Conservation (phyloP, 1,140 invertebrate genomes). For the Hylaeus volcanicus region DNA sequence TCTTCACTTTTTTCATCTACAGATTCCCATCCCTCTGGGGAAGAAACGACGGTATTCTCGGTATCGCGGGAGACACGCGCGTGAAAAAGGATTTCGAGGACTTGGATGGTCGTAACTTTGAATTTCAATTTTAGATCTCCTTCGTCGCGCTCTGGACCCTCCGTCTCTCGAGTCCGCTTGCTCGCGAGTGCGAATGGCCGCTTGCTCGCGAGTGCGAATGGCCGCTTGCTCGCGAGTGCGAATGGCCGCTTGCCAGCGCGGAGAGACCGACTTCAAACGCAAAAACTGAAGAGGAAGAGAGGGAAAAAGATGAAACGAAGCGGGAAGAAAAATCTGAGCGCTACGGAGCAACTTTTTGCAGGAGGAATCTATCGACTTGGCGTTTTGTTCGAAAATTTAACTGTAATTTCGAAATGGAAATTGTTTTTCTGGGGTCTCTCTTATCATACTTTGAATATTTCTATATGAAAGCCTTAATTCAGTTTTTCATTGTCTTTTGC, state of each 20-base stretch:
- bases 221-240: neutral
- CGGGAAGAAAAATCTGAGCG: conserved; percentile 4
- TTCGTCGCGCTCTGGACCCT: conserved; percentile 6
- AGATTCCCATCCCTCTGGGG: conserved; percentile 34
- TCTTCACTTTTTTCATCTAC: conserved; percentile 18
- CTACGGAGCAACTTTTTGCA: neutral
- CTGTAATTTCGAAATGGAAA: too few relatives aligned
- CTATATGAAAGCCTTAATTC: too few relatives aligned
- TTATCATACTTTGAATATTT: too few relatives aligned
- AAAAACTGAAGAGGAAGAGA: neutral
- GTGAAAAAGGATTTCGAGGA: conserved; percentile 28
- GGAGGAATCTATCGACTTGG: neutral
- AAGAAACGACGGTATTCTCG: conserved; percentile 6
- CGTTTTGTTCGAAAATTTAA: too few relatives aligned
- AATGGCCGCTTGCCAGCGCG: conserved; percentile 19
- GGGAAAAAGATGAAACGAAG: neutral
- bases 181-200: neutral
- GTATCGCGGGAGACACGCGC: conserved; percentile 29
- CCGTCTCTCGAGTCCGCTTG: conserved; percentile 10
- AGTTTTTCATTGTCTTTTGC: too few relatives aligned
- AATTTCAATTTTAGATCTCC: conserved; percentile 44
- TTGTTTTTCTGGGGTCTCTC: too few relatives aligned
- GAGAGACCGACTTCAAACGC: conserved; percentile 7
- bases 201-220: neutral
- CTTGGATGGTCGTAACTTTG: conserved; percentile 45